Conservation (phyloP, 2,888 invertebrate genomes). For the Chaetoderma sp. region DNA sequence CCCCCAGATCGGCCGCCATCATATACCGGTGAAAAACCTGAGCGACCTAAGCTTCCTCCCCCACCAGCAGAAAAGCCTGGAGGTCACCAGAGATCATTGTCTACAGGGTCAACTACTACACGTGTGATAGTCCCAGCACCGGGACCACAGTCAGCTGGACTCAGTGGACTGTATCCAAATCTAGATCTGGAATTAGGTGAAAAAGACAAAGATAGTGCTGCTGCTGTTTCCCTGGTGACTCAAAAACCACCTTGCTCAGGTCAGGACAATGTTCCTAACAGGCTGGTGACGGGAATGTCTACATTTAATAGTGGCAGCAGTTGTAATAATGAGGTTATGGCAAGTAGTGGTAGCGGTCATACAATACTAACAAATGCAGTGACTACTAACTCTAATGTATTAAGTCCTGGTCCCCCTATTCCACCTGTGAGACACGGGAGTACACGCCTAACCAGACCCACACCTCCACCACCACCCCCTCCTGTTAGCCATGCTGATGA, state of each 20-base stretch:
- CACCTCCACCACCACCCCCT: slow-evolving; percentile 55
- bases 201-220: not conserved
- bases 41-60: slow-evolving; percentile 33
- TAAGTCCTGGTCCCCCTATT: slow-evolving; percentile 27
- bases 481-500: slow-evolving; percentile 48
- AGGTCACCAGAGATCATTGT: slow-evolving; percentile 55
- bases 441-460: slow-evolving; percentile 45
- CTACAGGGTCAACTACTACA: slow-evolving; percentile 43
- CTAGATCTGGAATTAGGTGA: not conserved
- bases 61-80: slow-evolving; percentile 11
- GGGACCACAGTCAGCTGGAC: not conserved
- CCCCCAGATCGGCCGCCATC: slow-evolving; percentile 51
- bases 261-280: not conserved
- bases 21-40: slow-evolving; percentile 50
- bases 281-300: not conserved
- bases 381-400: not conserved
- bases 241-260: not conserved
- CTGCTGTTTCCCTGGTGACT: too few relatives aligned
- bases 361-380: not conserved
- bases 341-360: not conserved
- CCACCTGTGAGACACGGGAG: slow-evolving; percentile 41
- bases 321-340: not conserved
- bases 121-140: not conserved
- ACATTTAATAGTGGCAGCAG: not conserved
- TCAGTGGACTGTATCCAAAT: too few relatives aligned